Conservation (phyloP, 2,888 invertebrate species). For the Cataglyphis rosenhaueri region DNA sequence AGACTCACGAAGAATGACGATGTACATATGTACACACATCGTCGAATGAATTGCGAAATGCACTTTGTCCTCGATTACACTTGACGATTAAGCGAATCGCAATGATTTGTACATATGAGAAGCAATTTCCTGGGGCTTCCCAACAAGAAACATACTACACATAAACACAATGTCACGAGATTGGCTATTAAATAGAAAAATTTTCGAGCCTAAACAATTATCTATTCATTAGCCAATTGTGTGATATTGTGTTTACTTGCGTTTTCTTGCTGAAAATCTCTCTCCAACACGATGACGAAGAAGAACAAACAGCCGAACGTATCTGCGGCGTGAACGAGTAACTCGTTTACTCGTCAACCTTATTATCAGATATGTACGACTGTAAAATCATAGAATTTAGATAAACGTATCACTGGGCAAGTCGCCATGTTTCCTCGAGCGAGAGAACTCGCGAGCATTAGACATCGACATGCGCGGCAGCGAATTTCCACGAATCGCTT, state of each 20-base stretch:
- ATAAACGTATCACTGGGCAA: background rate
- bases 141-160: background rate
- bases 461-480: conserved; percentile 7
- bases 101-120: background rate
- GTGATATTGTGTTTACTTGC: background rate
- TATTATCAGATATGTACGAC: background rate
- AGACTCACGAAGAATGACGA: conserved; percentile 10
- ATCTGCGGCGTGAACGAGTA: background rate
- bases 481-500: conserved; percentile 14
- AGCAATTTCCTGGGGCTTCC: background rate
- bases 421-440: conserved; percentile 13
- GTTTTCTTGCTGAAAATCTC: background rate
- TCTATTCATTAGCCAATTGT: background rate
- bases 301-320: background rate
- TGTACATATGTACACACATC: background rate
- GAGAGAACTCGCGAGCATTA: background rate
- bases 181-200: background rate
- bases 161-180: background rate
- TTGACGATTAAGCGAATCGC: background rate
- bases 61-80: background rate
- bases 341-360: background rate
- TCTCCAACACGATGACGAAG: background rate
- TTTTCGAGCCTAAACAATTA: background rate
- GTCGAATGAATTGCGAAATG: conserved; percentile 9
- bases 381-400: background rate